Evolutionary conservation across 2,888 invertebrate genomes (phyloP).

Genomic region (Synergus umbraculus): DNA sequence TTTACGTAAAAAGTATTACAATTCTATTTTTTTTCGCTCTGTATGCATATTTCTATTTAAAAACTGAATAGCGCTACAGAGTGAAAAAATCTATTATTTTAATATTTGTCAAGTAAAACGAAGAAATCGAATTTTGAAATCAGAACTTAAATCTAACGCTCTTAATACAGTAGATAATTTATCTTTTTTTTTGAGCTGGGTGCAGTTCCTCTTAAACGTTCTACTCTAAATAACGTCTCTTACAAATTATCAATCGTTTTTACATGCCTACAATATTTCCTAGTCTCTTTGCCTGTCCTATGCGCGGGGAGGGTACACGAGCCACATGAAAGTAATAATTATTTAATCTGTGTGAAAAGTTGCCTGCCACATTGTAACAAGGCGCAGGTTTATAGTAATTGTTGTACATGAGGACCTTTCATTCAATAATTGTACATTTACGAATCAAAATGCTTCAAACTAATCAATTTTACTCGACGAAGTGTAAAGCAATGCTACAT

Average conservation of each 20-base stretch:
- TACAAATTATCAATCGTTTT: slow-evolving; percentile 10
- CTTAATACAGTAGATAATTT: background rate
- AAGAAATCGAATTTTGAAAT: no score
- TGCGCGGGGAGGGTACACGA: slow-evolving; percentile 75
- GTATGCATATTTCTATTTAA: no score
- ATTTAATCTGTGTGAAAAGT: slow-evolving; percentile 55
- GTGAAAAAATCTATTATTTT: no score
- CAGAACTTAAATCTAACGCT: no score
- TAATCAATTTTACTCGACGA: slow-evolving; percentile 61
- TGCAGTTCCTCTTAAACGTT: slow-evolving; percentile 28
- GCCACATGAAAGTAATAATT: slow-evolving; percentile 59
- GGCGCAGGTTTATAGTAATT: slow-evolving; percentile 60
- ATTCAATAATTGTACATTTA: slow-evolving; percentile 53
- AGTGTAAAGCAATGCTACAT: slow-evolving; percentile 62
- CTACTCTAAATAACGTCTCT: slow-evolving; percentile 40
- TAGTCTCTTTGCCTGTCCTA: slow-evolving; percentile 65
- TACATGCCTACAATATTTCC: slow-evolving; percentile 21
- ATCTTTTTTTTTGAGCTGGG: slow-evolving; percentile 14
- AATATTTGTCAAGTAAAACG: no score
- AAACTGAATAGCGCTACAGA: no score
- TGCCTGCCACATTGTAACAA: slow-evolving; percentile 56
- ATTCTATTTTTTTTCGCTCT: no score
- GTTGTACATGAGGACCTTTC: slow-evolving; percentile 51
- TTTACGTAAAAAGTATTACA: no score
- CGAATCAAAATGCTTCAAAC: slow-evolving; percentile 67